Conservation (phyloP, 2,113 vertebrate genomes). For the Crotalus helleri region DNA sequence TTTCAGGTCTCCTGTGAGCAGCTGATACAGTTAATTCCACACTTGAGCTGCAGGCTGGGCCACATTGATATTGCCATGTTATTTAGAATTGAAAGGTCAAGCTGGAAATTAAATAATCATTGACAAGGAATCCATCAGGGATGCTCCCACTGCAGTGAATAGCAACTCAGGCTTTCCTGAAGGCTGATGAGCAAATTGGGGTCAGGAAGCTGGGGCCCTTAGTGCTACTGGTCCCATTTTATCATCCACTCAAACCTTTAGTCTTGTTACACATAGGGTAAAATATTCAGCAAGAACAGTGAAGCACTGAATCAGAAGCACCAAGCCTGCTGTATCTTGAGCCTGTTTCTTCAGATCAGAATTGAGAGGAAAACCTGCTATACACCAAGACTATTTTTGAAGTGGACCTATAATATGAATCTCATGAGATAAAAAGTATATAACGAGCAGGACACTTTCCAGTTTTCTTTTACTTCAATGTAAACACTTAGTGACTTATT, state of each 20-base stretch:
- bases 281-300: neutral
- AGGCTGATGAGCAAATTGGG: constrained; percentile 11
- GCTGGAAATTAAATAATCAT: constrained; percentile 77
- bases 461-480: neutral
- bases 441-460: neutral
- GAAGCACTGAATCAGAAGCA: neutral
- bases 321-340: neutral
- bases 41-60: constrained; percentile 62
- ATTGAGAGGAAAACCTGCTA: neutral
- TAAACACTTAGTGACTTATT: neutral
- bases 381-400: neutral
- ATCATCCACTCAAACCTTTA: neutral
- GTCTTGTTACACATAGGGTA: neutral
- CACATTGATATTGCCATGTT: constrained; percentile 67
- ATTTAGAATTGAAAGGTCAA: constrained; percentile 76
- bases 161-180: constrained; percentile 26
- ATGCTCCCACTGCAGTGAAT: constrained; percentile 33
- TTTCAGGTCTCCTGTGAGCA: constrained; percentile 63
- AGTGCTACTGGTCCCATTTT: neutral
- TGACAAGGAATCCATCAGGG: constrained; percentile 71
- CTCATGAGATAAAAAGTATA: neutral
- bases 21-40: constrained; percentile 70
- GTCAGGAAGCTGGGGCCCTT: neutral
- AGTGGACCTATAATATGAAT: neutral
- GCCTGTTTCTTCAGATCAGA: neutral